Evolutionary conservation across 2,888 invertebrate species (phyloP).

Genomic region (Apocheima hispidaria): DNA sequence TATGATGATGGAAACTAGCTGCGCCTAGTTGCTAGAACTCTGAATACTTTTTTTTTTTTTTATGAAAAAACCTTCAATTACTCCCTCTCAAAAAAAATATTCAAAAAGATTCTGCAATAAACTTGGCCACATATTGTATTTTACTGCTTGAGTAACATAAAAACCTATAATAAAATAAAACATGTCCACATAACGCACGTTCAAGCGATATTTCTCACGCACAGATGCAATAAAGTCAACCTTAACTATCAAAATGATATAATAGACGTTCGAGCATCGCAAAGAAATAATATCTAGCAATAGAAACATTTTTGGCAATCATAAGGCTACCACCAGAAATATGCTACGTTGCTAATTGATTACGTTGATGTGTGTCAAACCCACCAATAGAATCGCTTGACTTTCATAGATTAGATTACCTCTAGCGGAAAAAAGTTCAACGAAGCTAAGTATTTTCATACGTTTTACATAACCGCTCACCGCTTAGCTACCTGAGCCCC

Average conservation of each 20-base stretch:
- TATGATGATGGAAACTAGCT: too few species aligned
- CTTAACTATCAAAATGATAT: constrained; percentile 35
- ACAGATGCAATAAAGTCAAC: constrained; percentile 35
- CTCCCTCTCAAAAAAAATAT: neutral
- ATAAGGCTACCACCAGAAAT: too few species aligned
- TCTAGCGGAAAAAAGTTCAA: too few species aligned
- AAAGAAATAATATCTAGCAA: constrained; percentile 10
- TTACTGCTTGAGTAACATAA: constrained; percentile 26
- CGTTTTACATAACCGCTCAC: too few species aligned
- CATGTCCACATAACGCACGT: constrained; percentile 32
- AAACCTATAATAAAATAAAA: constrained; percentile 25
- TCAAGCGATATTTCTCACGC: constrained; percentile 35
- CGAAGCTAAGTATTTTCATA: too few species aligned
- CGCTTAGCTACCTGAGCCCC: too few species aligned
- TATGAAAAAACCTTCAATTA: neutral
- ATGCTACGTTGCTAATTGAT: too few species aligned
- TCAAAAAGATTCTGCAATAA: constrained; percentile 9
- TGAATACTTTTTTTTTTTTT: too few species aligned
- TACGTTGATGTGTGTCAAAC: too few species aligned
- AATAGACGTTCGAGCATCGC: constrained; percentile 14
- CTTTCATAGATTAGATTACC: too few species aligned
- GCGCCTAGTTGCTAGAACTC: too few species aligned
- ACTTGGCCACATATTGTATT: constrained; percentile 12
- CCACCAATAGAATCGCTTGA: too few species aligned
- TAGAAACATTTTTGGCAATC: neutral